Base-by-base conservation (phyloP, 1,140 invertebrate genomes). In the Drosophila serrata region DNA sequence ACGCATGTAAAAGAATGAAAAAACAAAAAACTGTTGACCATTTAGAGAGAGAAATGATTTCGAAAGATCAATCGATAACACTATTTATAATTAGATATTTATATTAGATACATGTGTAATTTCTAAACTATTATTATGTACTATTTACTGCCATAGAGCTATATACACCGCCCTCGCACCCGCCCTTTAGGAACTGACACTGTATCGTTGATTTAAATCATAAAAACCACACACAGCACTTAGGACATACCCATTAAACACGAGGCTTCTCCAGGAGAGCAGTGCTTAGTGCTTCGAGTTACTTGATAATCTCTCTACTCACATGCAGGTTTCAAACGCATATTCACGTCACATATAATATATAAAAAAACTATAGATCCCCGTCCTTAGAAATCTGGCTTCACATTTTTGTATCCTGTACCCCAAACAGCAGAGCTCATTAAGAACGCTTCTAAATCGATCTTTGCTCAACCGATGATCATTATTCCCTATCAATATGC, bases 91-190 rank as follows among this genome's bases (percentile, higher is more conserved):
- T 24, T 55, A 81, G 64, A 87, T 79, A 81, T 81, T 69, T 79
- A 84, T 79, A 79, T 79, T 79, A 79, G 75, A 69, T 81, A 77
- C 79, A 77, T 72, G 76, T 79, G 72, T 84, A 81, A 82, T 79
- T 81, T 88, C 70, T 82, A 76, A 88, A 55, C 51, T 53, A 35
- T 62, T 82, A 87, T 87, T 87, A 90, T 76, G 74, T 86, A 82
- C 84, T 88, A 90, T 90, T 76, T 90, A 90, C 85, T 90, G 85
- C 85, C 85, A 90, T 90, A 90, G 85, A 73, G 82, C 85, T 79
- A 80, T 67, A 77, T 57, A 77, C 39, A 43, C 56, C 48, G 51
- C 59, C 73, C 61, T 82, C 48, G 76, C 53, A 43, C 37, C 42
- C 39, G 27, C 49, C 67, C 24, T 22, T 37, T 51, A 67, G 65